Base-by-base conservation (phyloP, 2,113 vertebrate genomes). In the Ctenodactylus gundi region DNA sequence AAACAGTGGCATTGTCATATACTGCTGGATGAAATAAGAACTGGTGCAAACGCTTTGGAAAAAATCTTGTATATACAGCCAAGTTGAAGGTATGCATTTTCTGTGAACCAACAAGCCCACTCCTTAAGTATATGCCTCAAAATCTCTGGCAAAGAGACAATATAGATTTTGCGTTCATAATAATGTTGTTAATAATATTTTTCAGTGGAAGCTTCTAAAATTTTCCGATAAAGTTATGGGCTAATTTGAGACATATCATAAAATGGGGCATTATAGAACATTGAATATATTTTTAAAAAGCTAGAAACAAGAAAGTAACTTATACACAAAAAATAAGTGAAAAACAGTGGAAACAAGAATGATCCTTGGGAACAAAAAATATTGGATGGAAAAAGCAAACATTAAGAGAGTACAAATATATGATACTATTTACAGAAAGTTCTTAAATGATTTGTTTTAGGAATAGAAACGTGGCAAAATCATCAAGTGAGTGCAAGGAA, bases 401-500 rank as follows among this genome's bases (percentile, higher is more conserved):
- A 67, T 44, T 1, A 85, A 31, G 62, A 62, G 58, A 81, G 41
- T 46, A 36, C 18, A 70, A 44, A 70, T 10, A 60, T 70, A 29
- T 3, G 49, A 34, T 64, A 49, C 44, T 27, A 88, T 21, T 89
- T 76, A 46, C 20, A 9, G 55, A 27, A 81, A 65, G 49, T 76
- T 65, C 36, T 62, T n/a, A 57, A 39, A 31, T 12, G 12, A 70
- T 85, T 84, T 84, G 25, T 44, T 91, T 91, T 75, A 76, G 51
- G 27, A 20, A 46, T 25, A 70, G 64, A 87, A 87, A 72, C 49
- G 55, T n/a, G 20, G 53, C 80, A 95, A 95, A 91, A 80, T 21
- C 91, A 57, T 49, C 4, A 78, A 80, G 25, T 29, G 51, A 67
- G 57, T 73, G 23, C 23, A 68, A 82, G 46, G 15, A 93, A 73